A percentile compares a stretch with the other conserved stretches of the same genome.
phyloP scores from a whole-genome alignment of 2,888 invertebrate species.

The Caenorhabditis zanzibari region DNA sequence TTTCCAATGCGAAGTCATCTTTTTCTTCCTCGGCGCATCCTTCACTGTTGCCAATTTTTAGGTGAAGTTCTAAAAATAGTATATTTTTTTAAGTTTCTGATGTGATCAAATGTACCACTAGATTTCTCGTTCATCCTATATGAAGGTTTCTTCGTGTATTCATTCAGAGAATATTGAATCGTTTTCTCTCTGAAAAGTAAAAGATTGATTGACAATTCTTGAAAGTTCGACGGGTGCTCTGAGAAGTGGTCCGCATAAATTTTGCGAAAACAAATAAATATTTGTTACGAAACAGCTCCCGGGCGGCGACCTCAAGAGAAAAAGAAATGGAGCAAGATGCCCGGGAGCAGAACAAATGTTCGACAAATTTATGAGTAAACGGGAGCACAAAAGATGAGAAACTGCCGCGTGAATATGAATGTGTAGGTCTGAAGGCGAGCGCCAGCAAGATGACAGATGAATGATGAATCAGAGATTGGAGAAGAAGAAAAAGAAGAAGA shows the following conservation, averaged over 20 bases:
- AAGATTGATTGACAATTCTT: not conserved
- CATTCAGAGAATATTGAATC: slow-evolving; percentile 46
- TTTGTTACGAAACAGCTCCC: slow-evolving; percentile 40
- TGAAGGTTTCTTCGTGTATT: slow-evolving; percentile 18
- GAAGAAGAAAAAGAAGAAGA: slow-evolving; percentile 11
- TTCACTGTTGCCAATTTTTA: slow-evolving; percentile 35
- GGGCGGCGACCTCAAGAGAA: slow-evolving; percentile 36
- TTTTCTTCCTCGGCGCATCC: slow-evolving; percentile 50
- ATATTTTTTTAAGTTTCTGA: too few species aligned
- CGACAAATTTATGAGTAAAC: slow-evolving; percentile 51
- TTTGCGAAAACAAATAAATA: slow-evolving; percentile 51
- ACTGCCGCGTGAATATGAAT: slow-evolving; percentile 52
- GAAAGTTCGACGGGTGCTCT: not conserved
- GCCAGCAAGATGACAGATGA: slow-evolving; percentile 53
- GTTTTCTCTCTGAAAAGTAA: slow-evolving; percentile 43
- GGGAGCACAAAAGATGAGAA: slow-evolving; percentile 49
- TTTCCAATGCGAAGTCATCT: slow-evolving; percentile 62
- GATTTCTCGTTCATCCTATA: slow-evolving; percentile 36
- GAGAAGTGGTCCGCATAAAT: slow-evolving; percentile 30
- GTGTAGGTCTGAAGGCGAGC: slow-evolving; percentile 1
- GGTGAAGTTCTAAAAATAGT: slow-evolving; percentile 48
- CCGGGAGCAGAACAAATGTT: slow-evolving; percentile 43
- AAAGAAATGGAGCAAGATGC: slow-evolving; percentile 13
- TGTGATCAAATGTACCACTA: not conserved
- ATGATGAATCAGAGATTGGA: slow-evolving; percentile 53